phyloP scores from a whole-genome alignment of 2,888 invertebrate genomes.

The Heliconius cydno region DNA sequence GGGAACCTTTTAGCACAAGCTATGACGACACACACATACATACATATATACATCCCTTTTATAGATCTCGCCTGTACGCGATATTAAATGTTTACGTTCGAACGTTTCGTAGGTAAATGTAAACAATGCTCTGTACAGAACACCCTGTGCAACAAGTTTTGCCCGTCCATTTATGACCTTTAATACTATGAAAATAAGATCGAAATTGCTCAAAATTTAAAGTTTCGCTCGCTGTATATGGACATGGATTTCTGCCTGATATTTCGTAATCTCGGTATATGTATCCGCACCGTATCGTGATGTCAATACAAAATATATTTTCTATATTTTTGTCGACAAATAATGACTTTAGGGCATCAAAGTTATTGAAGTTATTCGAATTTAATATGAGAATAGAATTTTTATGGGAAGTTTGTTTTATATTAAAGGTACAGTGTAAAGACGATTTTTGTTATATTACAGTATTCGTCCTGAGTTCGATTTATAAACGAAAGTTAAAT shows the following conservation, averaged over 20 bases:
- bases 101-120: constrained; percentile 64
- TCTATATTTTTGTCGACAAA: constrained; percentile 34
- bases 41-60: constrained; percentile 30
- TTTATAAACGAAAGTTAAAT: no score
- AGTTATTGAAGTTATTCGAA: background rate
- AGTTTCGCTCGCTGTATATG: constrained; percentile 33
- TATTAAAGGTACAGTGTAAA: no score
- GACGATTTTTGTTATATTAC: no score
- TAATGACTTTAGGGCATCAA: constrained; percentile 21
- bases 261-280: constrained; percentile 62
- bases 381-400: background rate
- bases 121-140: constrained; percentile 58
- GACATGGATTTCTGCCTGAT: constrained; percentile 59
- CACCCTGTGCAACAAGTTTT: constrained; percentile 31
- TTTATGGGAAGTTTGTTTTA: no score
- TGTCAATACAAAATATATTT: constrained; percentile 42
- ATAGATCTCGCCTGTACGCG: constrained; percentile 55
- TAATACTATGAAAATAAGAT: constrained; percentile 29
- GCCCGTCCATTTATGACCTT: constrained; percentile 24
- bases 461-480: no score
- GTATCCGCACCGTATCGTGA: constrained; percentile 42
- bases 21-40: constrained; percentile 29
- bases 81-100: constrained; percentile 75
- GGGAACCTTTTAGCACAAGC: no score
- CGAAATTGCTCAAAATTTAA: constrained; percentile 44